Base-by-base conservation (phyloP, 1,140 invertebrate genomes). In the Cecropterus lyciades region DNA sequence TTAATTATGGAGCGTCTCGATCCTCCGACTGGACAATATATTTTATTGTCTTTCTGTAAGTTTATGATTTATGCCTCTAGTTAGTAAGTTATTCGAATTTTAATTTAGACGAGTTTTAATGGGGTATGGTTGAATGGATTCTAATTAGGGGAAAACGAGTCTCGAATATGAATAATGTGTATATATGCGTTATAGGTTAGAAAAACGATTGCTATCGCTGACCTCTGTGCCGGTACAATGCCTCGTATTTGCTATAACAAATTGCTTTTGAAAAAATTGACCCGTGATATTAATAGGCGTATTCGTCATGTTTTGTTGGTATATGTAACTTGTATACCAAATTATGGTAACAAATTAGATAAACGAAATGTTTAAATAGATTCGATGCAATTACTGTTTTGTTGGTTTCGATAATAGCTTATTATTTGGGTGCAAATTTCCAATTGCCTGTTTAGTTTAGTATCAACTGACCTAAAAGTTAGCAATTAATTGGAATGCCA, bases 11-110 rank as follows among this genome's bases (percentile, higher is more conserved):
- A 72, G n/a, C n/a, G 52, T 70, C 48, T 59, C 68, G 75, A 73
- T 79, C 69, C 73, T 81, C 71, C 66, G 70, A 70, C 71, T 76
- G 80, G 89, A 90, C 86, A 88, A 89, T 90, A 88, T 91, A 92
- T 92, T 89, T 86, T 89, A 92, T 92, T 89, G 88, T 92, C 82
- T 90, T 83, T 82, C 79, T 69, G 67, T 85, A 66, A 67, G 70
- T 15, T 62, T 52, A 67, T 91, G 89, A 92, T 92, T 92, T 91
- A 92, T 91, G 85, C 70, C 71, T 85, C 87, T 92, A 92, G 87
- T 92, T 92, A 92, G 87, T 90, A 89, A 90, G 87, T 92, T 92
- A 91, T 92, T 92, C 73, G 81, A 87, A 79, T 92, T 92, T 92
- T 92, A 92, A 91, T 92, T 89, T 92, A 87, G 83, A 85, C 80